Base-by-base conservation (phyloP, 2,113 vertebrate genomes). In the Oriolus oriolus region DNA sequence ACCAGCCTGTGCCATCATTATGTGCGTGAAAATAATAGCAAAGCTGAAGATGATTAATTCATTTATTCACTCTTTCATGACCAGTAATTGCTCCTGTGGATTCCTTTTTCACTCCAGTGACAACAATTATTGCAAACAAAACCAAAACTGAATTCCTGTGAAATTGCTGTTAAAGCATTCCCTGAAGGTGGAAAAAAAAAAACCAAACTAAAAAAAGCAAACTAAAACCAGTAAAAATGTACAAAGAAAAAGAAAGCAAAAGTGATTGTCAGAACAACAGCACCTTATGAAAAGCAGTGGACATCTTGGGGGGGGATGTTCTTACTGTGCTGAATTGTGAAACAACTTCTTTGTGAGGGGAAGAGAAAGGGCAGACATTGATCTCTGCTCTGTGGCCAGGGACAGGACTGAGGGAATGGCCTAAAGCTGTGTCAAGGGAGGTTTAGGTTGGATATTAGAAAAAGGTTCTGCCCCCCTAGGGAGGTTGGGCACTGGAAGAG, bases 41-140 rank as follows among this genome's bases (percentile, higher is more conserved):
- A 83, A 79, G 61, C 61, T 71, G 61, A 82, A 68, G 82, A 87
- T 85, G 84, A 92, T 82, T 49, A 50, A 91, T 95, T 95, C 65
- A 35, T 84, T 90, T 85, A 79, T 92, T 93, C 91, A 56, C 63
- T 91, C 53, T 90, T 63, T 88, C 22, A 5, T 86, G 83, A 68
- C 79, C 71, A 52, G 66, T 90, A 83, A 93, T 88, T 90, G 86
- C 49, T 85, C 89, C 91, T 68, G 83, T 52, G 61, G 79, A 85
- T 86, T 96, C 59, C 66, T 92, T 92, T 90, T 76, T 85, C 94
- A 90, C 83, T 88, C 57, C 79, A 76, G 2, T 93, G 86, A 66
- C 53, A 90, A 66, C 70, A 49, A 45, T 85, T 76, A 83, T 68
- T 87, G 44, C 83, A 92, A 95, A 76, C 33, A 92, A 90, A 95